Conservation (phyloP, 1,140 invertebrate genomes). For the Ceratitis capitata region DNA sequence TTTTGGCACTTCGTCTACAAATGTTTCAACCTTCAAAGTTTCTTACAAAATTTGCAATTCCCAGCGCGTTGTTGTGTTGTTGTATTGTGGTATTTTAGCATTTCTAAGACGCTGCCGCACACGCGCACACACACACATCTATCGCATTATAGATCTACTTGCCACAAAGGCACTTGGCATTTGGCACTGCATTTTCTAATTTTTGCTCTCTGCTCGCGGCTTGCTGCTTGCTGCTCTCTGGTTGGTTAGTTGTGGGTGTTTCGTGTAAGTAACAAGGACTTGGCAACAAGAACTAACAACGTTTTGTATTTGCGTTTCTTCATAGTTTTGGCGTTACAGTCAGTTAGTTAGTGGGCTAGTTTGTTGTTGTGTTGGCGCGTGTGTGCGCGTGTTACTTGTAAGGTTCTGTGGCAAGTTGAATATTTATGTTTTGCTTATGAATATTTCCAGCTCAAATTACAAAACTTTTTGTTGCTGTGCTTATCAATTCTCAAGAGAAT, state of each 20-base stretch:
- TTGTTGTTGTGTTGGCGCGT: no score
- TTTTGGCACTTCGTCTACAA: neutral
- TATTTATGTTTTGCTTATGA: constrained; percentile 21
- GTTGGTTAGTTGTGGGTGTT: no score
- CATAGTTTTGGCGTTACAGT: neutral
- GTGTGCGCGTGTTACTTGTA: neutral
- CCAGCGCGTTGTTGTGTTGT: neutral
- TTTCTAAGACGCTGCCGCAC: neutral
- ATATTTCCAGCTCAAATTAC: constrained; percentile 13
- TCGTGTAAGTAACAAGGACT: neutral
- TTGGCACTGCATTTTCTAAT: neutral
- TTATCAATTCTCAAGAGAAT: constrained; percentile 8
- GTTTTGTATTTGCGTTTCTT: neutral
- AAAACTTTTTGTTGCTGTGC: neutral
- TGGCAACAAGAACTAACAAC: neutral
- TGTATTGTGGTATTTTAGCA: no score
- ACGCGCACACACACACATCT: neutral
- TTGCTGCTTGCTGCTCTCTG: neutral
- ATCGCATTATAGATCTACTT: no score
- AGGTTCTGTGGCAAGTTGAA: constrained; percentile 16
- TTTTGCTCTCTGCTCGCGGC: neutral
- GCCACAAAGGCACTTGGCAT: neutral
- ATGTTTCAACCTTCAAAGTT: neutral
- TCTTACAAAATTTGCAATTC: neutral
- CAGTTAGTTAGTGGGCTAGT: neutral